Base-by-base conservation (phyloP, 2,888 invertebrate species). In the Dexiosoma caninum region DNA sequence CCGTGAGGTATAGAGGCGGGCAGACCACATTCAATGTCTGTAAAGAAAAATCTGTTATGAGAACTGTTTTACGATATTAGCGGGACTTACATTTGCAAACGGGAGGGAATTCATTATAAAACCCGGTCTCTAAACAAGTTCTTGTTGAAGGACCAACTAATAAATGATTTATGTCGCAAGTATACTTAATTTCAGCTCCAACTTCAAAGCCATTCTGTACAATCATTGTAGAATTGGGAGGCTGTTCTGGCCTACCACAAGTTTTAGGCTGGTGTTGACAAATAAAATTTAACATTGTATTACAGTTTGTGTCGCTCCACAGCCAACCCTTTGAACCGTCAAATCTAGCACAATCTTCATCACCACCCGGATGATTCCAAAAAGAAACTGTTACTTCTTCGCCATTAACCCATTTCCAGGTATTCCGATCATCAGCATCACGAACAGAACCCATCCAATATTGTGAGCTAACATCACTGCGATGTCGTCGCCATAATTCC, bases 291-390 rank as follows among this genome's bases (percentile, higher is more conserved):
- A 97, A 91, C 84, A 94, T 93, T 64, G 95, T 93, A 80, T 94
- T 93, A 90, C 97, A 97, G 87, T 96, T 95, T 21, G 97, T 97
- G 88, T 97, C 97, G 1, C 96, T 96, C 97, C 97, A 97, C 0
- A 97, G 92, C 97, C 97, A 97, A 27, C 97, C 97, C 88, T 96
- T 96, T 86, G 96, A 95, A 79, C 97, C 97, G 88, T 97, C 97
- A 90, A 96, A 97, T 62, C 96, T 91, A 1, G 97, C 96, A 88
- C 97, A 97, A 85, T 95, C 95, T 79, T 96, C 96, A 82, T 93
- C 93, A 0, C 95, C 95, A 0, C 95, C 95, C 0, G 96, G 96
- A 51, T 95, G 92, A 90, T 96, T 97, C 97, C 97, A 97, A 91
- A 97, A 97, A 0, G 97, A 96, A 0, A 97, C 95, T 0, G 95